Evolutionary conservation across 2,113 vertebrate species (phyloP), one percentile per base, ranked within the genome.

Genomic region (Mesocricetus auratus): DNA sequence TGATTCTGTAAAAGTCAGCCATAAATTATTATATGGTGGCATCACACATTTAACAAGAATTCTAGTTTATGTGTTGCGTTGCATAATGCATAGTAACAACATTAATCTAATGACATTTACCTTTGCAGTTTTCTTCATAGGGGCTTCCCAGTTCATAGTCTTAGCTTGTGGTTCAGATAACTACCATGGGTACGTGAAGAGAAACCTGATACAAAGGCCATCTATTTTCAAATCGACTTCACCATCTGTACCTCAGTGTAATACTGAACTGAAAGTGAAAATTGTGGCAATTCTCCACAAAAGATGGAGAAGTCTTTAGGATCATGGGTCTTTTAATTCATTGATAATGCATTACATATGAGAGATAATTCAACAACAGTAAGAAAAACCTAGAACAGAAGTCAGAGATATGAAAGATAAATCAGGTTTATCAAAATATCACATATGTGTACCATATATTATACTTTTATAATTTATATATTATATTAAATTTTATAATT

Each of bases 221-320:
- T 94, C 66, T 75, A 13, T 69, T 93, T 97, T 94, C 87, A 93
- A 83, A 78, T 56, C 86, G 92, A n/a, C n/a, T 91, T 97, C 42
- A 79, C 68, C 62, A 91, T 39, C 58, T 88, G 62, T 53, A 66
- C 29, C 45, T 31, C 39, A 66, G 7, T 64, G 39, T 60, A 68
- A 58, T 58, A 31, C 19, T 85, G 45, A 88, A 90, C 22, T 86
- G 0, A 77, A 64, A 83, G 24, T 69, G 22, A 60, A 89, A 94
- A 74, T 16, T 33, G 15, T 45, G 21, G 3, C 81, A 31, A 42
- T 92, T 83, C 62, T 26, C 33, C 7, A 88, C 82, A 81, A 53
- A 10, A 2, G 10, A 26, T 13, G 22, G n/a, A 7, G 17, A 33
- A 50, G 7, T 56, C 39, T 82, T 47, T 15, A 60, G 16, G 91